Evolutionary conservation across 1,140 invertebrate species (phyloP), one percentile per base, ranked within the genome.

Genomic region (Cydia fagiglandana): DNA sequence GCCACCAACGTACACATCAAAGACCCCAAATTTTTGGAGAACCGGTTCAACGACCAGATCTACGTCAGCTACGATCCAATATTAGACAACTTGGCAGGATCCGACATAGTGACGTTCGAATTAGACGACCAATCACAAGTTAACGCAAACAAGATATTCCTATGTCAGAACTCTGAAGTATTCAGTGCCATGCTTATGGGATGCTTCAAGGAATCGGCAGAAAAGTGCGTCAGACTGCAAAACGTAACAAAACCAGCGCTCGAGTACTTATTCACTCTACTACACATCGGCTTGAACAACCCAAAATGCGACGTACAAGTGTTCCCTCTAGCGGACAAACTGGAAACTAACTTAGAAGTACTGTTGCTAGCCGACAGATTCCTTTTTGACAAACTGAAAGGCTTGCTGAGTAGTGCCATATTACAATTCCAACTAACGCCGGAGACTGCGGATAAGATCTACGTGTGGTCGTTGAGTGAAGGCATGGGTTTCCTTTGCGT

Each of bases 151-250:
- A 94, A 94, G 74, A 83, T 93, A n/a, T 94, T 94, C 41, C 81
- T 96, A 5, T 95, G 94, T 77, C 90, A 94, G 76, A 94, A 94
- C 78, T 96, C 95, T 0, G 95, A 95, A 74, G 94, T 94, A 47
- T 96, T 96, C 78, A 94, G 93, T 15, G 94, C 94, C 0, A 94
- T 96, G 94, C 88, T 96, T 1, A 93, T 94, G 77, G 95, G 95
- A 1, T 90, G 93, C 28, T 96, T 96, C 82, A 94, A 93, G 41
- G 96, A 96, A 83, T 95, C 95, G 0, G 88, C 89, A 10, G 94
- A 96, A 81, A 93, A 92, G 56, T 88, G 88, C 75, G 93, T 96
- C 0, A 86, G 89, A 13, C 76, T 96, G 2, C 93, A 91, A 80
- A 94, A 95, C 75, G 94, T 94, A 0, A 92, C 94, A 0, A 94